These are phyloP conservation scores for Melanogrammus aeglefinus DNA, from an alignment of 2,797 vertebrate species.

Conservation along the genomic window DNA sequence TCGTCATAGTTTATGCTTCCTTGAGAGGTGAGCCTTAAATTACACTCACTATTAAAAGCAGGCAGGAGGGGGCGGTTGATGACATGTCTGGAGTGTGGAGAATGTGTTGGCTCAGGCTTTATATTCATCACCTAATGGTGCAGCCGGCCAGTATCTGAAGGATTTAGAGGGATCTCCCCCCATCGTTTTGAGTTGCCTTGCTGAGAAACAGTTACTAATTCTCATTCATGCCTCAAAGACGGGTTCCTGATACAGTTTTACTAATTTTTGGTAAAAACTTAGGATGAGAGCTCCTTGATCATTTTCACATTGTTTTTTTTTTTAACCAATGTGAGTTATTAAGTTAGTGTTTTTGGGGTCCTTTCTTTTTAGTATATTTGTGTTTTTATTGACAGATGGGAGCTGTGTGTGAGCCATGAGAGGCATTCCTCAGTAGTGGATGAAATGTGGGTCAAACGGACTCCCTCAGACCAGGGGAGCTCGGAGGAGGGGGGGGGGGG, in stretches of 20 bases:
- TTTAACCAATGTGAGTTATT: neutral
- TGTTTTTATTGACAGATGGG: neutral
- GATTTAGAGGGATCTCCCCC: neutral
- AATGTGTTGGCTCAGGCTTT: neutral
- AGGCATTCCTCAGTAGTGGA: slow-evolving; percentile 44
- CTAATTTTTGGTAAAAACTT: neutral
- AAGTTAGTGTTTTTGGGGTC: neutral
- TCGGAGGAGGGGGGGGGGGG: neutral
- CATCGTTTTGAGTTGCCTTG: neutral
- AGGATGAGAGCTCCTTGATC: neutral
- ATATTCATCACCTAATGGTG: neutral
- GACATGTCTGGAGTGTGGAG: neutral
- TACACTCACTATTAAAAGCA: neutral
- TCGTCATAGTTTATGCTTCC: neutral
- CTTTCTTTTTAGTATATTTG: neutral
- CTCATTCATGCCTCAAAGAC: neutral
- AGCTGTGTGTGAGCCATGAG: neutral
- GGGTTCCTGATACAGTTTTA: neutral
- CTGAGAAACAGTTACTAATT: neutral
- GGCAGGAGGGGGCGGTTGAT: neutral
- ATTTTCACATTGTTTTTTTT: neutral
- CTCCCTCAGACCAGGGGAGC: slow-evolving; percentile 14
- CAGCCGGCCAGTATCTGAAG: neutral
- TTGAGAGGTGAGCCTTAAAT: neutral
- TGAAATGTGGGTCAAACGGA: slow-evolving; percentile 21